phyloP scores from a whole-genome alignment of 2,113 vertebrate species.

The Maccullochella peelii region DNA sequence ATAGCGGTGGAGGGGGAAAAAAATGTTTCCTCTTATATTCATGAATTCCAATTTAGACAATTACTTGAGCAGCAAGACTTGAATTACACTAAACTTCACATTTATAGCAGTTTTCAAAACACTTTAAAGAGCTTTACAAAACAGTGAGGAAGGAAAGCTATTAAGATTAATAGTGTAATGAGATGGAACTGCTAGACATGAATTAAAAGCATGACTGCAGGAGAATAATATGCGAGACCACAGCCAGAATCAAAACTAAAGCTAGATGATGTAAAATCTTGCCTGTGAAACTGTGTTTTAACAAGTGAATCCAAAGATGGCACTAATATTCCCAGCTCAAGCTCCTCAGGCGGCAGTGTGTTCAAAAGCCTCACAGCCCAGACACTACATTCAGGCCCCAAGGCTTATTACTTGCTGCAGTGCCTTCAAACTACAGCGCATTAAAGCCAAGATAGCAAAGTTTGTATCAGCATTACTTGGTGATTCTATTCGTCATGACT shows the following conservation, averaged over 20 bases:
- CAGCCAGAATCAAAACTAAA: slow-evolving; percentile 22
- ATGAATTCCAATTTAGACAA: slow-evolving; percentile 59
- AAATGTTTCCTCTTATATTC: slow-evolving; percentile 59
- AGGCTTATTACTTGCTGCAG: slow-evolving; percentile 45
- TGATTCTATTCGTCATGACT: slow-evolving; percentile 45
- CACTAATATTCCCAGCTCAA: slow-evolving; percentile 32
- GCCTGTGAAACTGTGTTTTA: slow-evolving; percentile 20
- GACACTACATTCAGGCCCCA: slow-evolving; percentile 32
- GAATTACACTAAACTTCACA: slow-evolving; percentile 54
- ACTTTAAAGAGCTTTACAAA: slow-evolving; percentile 44
- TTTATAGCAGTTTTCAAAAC: slow-evolving; percentile 51
- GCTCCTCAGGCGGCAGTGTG: slow-evolving; percentile 27
- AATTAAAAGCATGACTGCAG: slow-evolving; percentile 51
- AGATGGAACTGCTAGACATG: slow-evolving; percentile 44
- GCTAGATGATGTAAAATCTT: slow-evolving; percentile 1
- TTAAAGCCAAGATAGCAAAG: slow-evolving; percentile 54
- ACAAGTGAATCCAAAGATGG: slow-evolving; percentile 35
- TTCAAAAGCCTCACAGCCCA: slow-evolving; percentile 44
- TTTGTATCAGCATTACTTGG: slow-evolving; percentile 50
- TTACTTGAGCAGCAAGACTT: slow-evolving; percentile 48
- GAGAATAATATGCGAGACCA: slow-evolving; percentile 39
- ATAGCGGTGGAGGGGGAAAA: slow-evolving; percentile 38
- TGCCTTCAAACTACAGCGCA: slow-evolving; percentile 51
- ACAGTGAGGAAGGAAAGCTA: slow-evolving; percentile 32
- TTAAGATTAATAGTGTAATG: slow-evolving; percentile 54